These are phyloP conservation scores for Alfaro cultratus DNA, from an alignment of 2,797 vertebrate genomes.

Conservation along the genomic window DNA sequence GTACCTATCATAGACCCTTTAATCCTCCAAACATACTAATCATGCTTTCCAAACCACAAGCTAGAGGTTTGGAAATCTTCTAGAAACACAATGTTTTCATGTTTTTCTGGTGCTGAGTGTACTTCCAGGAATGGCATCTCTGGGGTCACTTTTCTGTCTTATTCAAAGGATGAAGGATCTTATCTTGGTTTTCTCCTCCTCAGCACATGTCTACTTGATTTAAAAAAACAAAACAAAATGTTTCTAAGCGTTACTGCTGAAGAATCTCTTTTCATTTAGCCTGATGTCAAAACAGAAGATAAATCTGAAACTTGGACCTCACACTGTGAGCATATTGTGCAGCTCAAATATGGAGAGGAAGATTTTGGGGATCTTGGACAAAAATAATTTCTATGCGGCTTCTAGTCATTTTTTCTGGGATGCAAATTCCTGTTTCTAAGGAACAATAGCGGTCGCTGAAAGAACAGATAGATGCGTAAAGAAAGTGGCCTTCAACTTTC, in stretches of 20 bases:
- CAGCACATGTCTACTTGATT: neutral
- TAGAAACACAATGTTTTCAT: constrained; percentile 23
- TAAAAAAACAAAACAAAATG: no score
- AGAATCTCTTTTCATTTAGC: neutral
- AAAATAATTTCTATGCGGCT: neutral
- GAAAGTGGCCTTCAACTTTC: neutral
- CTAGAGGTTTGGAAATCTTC: constrained; percentile 16
- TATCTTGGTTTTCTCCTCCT: constrained; percentile 2
- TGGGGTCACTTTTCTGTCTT: constrained; percentile 4
- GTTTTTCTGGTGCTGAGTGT: constrained; percentile 16
- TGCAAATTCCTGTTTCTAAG: neutral
- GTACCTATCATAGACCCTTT: constrained; percentile 4
- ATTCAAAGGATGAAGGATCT: constrained; percentile 6
- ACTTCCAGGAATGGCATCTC: constrained; percentile 3
- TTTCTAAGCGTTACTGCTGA: neutral
- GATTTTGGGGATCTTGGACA: neutral
- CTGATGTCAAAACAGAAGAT: neutral
- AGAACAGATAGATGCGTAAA: neutral
- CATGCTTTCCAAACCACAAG: constrained; percentile 5
- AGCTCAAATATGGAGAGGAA: neutral
- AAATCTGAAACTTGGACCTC: neutral
- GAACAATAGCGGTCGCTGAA: neutral
- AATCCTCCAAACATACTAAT: constrained; percentile 18
- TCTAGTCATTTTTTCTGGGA: neutral
- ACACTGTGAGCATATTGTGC: neutral